Percentiles rank a stretch among this genome's conserved stretches.
phyloP scores from a whole-genome alignment of 2,888 invertebrate genomes.

The Drosophila atripex region DNA sequence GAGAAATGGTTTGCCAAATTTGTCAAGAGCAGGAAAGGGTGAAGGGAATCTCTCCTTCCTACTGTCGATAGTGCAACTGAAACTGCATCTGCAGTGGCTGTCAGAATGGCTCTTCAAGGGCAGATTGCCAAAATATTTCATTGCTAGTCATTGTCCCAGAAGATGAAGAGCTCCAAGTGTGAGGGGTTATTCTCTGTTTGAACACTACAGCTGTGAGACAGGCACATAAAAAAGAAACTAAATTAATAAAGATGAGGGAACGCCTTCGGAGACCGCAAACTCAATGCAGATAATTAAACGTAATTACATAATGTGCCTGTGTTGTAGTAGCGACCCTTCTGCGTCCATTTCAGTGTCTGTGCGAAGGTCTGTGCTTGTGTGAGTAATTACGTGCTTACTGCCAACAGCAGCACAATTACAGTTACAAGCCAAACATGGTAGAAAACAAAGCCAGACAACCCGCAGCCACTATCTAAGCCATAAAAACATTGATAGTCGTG shows the following conservation, averaged over 20 bases:
- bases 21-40: conserved; percentile 14
- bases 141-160: conserved; percentile 3
- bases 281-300: conserved; percentile 75
- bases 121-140: conserved; percentile 32
- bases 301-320: conserved; percentile 73
- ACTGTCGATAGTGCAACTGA: conserved; percentile 5
- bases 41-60: neutral
- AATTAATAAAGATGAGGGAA: conserved; percentile 63
- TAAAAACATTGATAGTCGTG: neutral
- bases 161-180: conserved; percentile 4
- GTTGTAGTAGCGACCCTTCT: conserved; percentile 17
- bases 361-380: conserved; percentile 23
- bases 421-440: conserved; percentile 14
- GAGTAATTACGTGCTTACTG: conserved; percentile 53
- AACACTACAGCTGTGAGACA: conserved; percentile 21
- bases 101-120: conserved; percentile 45
- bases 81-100: conserved; percentile 29
- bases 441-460: conserved; percentile 10
- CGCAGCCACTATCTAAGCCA: conserved; percentile 5
- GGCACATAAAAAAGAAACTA: conserved; percentile 37
- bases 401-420: conserved; percentile 18
- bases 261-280: conserved; percentile 56
- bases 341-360: conserved; percentile 13
- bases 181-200: conserved; percentile 7
- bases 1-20: conserved; percentile 36